phyloP scores from a whole-genome alignment of 2,888 invertebrate genomes.

The Phanerotoma sp. region DNA sequence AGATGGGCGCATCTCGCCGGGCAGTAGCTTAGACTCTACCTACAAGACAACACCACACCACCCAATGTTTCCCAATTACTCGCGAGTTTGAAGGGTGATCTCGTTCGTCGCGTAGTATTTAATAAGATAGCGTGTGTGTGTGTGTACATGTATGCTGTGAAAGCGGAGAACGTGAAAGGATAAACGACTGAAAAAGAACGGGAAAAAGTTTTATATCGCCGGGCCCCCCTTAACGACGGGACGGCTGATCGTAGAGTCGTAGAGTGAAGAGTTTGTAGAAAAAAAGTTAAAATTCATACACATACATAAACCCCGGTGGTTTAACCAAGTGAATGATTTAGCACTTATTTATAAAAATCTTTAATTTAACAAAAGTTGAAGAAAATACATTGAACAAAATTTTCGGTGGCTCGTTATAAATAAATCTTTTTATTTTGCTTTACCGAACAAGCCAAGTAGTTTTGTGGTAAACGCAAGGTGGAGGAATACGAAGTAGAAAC shows the following conservation, averaged over 20 bases:
- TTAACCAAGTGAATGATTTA: background rate
- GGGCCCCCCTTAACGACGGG: slow-evolving; percentile 23
- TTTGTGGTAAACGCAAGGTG: slow-evolving; percentile 2
- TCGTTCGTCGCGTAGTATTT: slow-evolving; percentile 9
- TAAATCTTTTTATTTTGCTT: background rate
- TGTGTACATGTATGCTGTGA: slow-evolving; percentile 19
- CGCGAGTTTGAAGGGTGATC: slow-evolving; percentile 15
- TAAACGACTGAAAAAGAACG: slow-evolving; percentile 21
- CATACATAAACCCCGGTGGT: background rate
- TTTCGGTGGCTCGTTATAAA: too few species aligned
- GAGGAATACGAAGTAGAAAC: slow-evolving; percentile 17
- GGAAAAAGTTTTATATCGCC: slow-evolving; percentile 14
- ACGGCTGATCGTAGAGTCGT: slow-evolving; percentile 19
- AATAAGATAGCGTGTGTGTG: slow-evolving; percentile 9
- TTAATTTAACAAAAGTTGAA: too few species aligned
- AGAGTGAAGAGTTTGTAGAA: background rate
- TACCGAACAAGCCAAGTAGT: too few species aligned
- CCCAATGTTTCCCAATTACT: slow-evolving; percentile 36
- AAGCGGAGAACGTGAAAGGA: slow-evolving; percentile 29
- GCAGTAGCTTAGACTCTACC: slow-evolving; percentile 57
- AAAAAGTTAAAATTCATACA: background rate
- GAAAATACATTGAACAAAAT: too few species aligned
- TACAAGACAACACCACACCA: slow-evolving; percentile 49
- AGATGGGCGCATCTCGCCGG: slow-evolving; percentile 56
- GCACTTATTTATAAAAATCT: too few species aligned